Evolutionary conservation across 2,113 vertebrate species (phyloP), one percentile per base, ranked within the genome.

Genomic region (Butorides virescens): DNA sequence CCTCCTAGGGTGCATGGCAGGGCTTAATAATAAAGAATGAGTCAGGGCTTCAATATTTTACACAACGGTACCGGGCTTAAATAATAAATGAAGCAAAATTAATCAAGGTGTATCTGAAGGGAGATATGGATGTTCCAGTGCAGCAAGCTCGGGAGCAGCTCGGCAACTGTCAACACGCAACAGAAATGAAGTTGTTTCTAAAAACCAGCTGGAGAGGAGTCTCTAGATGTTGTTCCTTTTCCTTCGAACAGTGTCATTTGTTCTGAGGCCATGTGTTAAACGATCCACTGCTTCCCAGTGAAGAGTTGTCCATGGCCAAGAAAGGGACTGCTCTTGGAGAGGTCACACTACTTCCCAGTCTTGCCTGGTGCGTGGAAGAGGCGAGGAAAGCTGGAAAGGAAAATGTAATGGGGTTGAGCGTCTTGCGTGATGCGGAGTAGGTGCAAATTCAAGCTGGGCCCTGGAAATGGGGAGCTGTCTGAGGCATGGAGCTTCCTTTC

Each of bases 41-140:
- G 81, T 91, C 87, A 90, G 78, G 84, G 73, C 91, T 95, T 97
- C 92, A 94, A 73, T 96, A 91, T 95, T 96, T 95, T 95, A 95
- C 89, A 59, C 8, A 26, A 89, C 91, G 88, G 92, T 88, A 88
- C 74, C 1, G 0, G 84, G 84, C 83, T 95, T 97, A 95, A 97
- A 96, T 97, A 91, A 96, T 96, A 91, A 95, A 96, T 85, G 92
- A 90, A 83, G 87, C 21, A 46, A 93, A 97, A 97, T 95, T 93
- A 95, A 93, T 97, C 96, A 93, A 92, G 92, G 94, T 73, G 73
- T 91, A 61, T 89, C 80, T 11, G 13, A 92, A 95, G 71, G 74
- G 87, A 74, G 66, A 42, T 46, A 7, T 34, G 91, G 91, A 77
- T 30, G 13, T 79, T 85, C 61, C 74, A 56, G 20, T 13, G 58